phyloP scores from a whole-genome alignment of 1,140 invertebrate genomes.

The Orussus abietinus region DNA sequence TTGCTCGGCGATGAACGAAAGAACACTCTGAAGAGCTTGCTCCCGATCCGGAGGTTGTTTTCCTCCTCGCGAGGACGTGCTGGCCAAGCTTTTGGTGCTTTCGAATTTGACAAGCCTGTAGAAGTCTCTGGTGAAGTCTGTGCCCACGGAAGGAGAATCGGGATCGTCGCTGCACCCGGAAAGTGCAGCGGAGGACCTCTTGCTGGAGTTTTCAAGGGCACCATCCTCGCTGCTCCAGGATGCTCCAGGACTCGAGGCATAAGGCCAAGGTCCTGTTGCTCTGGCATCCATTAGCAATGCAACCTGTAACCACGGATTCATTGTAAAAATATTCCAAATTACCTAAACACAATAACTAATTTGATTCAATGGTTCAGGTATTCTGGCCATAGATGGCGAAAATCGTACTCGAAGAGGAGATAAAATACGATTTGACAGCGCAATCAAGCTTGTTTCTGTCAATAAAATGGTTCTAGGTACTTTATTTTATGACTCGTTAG shows the following conservation, averaged over 20 bases:
- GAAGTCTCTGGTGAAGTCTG: conserved; percentile 75
- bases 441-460: too few species aligned
- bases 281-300: conserved; percentile 41
- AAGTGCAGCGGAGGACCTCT: conserved; percentile 65
- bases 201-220: conserved; percentile 46
- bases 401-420: too few species aligned
- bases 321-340: neutral
- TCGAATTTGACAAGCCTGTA: conserved; percentile 74
- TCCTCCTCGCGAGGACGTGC: conserved; percentile 64
- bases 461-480: too few species aligned
- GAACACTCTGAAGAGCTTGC: conserved; percentile 67
- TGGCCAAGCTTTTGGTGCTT: conserved; percentile 74
- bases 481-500: too few species aligned
- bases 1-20: conserved; percentile 72
- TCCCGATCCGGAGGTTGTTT: conserved; percentile 60
- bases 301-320: conserved; percentile 20
- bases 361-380: too few species aligned
- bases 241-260: conserved; percentile 41
- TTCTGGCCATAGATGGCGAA: too few species aligned
- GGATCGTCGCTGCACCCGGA: conserved; percentile 63
- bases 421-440: too few species aligned
- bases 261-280: conserved; percentile 39
- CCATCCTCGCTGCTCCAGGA: conserved; percentile 48
- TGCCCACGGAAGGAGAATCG: conserved; percentile 65
- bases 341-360: too few species aligned